phyloP scores from a whole-genome alignment of 2,797 vertebrate species.

The Synaphobranchus kaupii region DNA sequence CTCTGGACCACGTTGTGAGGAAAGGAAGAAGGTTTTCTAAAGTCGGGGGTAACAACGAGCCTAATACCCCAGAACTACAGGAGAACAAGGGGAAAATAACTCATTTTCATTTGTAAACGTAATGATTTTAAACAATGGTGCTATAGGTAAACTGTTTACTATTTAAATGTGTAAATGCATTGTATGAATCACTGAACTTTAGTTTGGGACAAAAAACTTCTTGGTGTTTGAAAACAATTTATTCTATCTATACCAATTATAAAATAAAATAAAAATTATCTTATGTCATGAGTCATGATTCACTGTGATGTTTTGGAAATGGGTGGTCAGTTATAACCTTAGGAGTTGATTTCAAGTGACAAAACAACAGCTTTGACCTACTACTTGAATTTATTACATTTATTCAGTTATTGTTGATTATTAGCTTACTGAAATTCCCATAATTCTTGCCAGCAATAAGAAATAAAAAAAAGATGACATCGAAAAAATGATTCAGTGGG shows the following conservation, averaged over 20 bases:
- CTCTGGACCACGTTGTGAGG: slow-evolving; percentile 75
- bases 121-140: slow-evolving; percentile 21
- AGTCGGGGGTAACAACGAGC: neutral
- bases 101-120: neutral
- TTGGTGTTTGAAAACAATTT: slow-evolving; percentile 29
- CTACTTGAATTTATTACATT: neutral
- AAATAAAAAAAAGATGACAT: neutral
- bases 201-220: slow-evolving; percentile 11
- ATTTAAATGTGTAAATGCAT: slow-evolving; percentile 10
- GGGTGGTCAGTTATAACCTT: neutral
- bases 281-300: neutral
- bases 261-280: slow-evolving; percentile 21
- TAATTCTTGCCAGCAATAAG: neutral
- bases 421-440: neutral
- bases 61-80: neutral
- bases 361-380: neutral
- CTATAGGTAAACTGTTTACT: slow-evolving; percentile 16
- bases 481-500: neutral
- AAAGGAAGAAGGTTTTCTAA: slow-evolving; percentile 65
- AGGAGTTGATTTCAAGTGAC: neutral
- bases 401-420: neutral
- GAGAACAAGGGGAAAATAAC: neutral
- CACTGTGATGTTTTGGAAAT: neutral
- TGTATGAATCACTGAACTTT: slow-evolving; percentile 23
- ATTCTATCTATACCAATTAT: slow-evolving; percentile 43